Evolutionary conservation across 2,113 vertebrate species (phyloP), one percentile per base, ranked within the genome.

Genomic region (Hylia prasina): DNA sequence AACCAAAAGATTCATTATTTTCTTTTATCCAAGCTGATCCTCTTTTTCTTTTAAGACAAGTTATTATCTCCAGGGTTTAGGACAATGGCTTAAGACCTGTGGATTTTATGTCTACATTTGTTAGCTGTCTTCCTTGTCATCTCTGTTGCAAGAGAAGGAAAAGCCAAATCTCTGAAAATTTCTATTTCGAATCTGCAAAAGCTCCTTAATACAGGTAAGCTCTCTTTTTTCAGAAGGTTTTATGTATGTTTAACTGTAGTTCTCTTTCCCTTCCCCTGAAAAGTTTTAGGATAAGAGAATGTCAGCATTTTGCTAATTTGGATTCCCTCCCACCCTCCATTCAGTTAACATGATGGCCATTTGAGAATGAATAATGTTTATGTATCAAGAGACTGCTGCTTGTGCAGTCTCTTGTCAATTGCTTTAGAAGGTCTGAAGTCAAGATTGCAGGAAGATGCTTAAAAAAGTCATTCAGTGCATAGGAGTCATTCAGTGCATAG

Each of bases 311-410:
- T 90, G 10, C 11, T 61, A 77, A 63, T 51, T 23, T 37, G 17
- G 5, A 5, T n/a, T n/a, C n/a, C n/a, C n/a, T n/a, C n/a, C n/a
- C n/a, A n/a, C 16, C 27, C 1, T 3, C 6, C 11, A 40, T 80
- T 72, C 42, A 30, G 13, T 50, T 61, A 45, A 53, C 2, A 3
- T 40, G 33, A 56, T 19, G 15, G 8, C 7, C 40, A 69, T 44
- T 23, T 76, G 14, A 77, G 37, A 92, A 85, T 35, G 13, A 76
- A 53, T 53, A 28, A 71, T 10, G 37, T 28, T 40, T 48, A 19
- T 7, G 3, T 16, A 56, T 40, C 31, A 39, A 40, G 20, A 61
- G 13, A 33, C 23, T 58, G 13, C 5, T 53, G 5, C 48, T 71
- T 44, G 39, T 30, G 15, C 63, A 42, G 19, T 56, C 13, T 18